Base-by-base conservation (phyloP, 1,140 invertebrate genomes). In the Chelonus insularis region DNA sequence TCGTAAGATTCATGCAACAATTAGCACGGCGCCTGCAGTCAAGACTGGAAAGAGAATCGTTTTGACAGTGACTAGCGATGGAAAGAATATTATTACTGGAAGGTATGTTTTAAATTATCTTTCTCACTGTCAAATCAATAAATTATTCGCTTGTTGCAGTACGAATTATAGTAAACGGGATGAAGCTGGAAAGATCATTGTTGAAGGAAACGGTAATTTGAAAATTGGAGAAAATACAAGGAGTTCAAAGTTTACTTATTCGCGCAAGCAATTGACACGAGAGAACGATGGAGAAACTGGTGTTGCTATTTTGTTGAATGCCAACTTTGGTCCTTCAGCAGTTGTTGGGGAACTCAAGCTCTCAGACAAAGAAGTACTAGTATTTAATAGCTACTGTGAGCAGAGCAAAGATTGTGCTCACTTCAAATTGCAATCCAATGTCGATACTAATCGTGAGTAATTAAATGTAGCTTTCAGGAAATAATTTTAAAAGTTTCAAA, bases 321-420 rank as follows among this genome's bases (percentile, higher is more conserved):
- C 81, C 2, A 83, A 81, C 55, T 81, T 85, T 60, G 84, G 83
- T 23, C 74, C 79, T 0, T 83, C 79, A 18, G 84, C 83, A 11
- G 72, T 83, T 6, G 74, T 89, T 14, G 84, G 85, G 0, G 89
- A 90, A 64, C 73, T 87, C 1, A 88, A 89, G 62, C 68, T 88
- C 5, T 88, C 89, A 21, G 88, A 90, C 70, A 83, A 88, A 57
- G 87, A 89, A 61, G 85, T 89, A 62, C 87, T 88, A 66, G 80
- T 85, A 4, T 86, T 87, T 25, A 84, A 87, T 41, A 87, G 89
- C 4, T 88, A 88, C 72, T 91, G 90, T 71, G 88, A 91, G 59
- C 87, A 90, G 70, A 90, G 87, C 72, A 90, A 90, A 62, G 86
- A 90, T 63, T 91, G 90, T 68, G 87, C 87, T 1, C 86, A 90